Base-by-base conservation (phyloP, 1,140 invertebrate species). In the Cherax quadricarinatus region DNA sequence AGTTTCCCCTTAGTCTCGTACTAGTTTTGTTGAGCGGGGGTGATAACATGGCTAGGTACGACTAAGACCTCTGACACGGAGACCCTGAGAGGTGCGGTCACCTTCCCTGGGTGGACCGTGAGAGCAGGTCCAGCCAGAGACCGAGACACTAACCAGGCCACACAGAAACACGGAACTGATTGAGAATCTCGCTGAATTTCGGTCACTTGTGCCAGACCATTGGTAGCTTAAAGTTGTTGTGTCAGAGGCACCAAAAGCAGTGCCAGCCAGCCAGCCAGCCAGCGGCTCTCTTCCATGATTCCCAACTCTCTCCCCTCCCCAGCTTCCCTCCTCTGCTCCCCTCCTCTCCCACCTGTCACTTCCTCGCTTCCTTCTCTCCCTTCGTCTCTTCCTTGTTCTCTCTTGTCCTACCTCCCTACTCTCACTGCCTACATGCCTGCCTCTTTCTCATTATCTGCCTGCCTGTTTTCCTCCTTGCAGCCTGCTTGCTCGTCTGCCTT, bases 181-280 rank as follows among this genome's bases (percentile, higher is more conserved):
- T 81, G 80, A 81, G 80, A 81, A 30, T 49, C 5, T 49, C 7
- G 48, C 48, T 51, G 41, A 81, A 48, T 81, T 24, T 70, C 62
- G 84, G 60, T 70, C 84, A 86, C 84, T 70, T 49, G 84, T 86
- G 73, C 84, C 12, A 41, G 24, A 86, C 60, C 84, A 86, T 86
- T 70, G 84, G 84, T 62, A 86, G 84, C 84, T 86, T 86, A 86
- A 86, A 86, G 84, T 86, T 86, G 84, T 86, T 86, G 84, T 86
- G 84, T 81, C 53, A 18, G 41, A 51, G 21, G 48, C 48, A 9
- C 9, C 1, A 7, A 70, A 21, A 70, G 14, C 66, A 21, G 18
- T 41, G 30, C 30, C 30, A 41, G 30, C 30, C 30, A 41, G 30
- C 66, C 66, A 41, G 10, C 14, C 21, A 70, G 14, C 66, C 66